Evolutionary conservation across 92 coral and sea anemone genomes (phyloP).

Genomic region (Ricordea florida): DNA sequence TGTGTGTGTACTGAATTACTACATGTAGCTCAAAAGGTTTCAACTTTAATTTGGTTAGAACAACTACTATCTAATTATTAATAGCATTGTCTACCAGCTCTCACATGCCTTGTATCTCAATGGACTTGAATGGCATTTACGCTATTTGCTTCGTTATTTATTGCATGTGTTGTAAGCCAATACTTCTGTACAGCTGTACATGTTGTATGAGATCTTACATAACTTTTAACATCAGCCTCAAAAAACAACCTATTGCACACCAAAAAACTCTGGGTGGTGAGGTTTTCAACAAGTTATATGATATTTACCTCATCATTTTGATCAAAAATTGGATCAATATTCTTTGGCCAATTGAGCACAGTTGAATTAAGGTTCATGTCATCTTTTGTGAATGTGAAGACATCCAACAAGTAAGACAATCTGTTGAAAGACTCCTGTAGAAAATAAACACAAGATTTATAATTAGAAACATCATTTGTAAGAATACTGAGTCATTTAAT

Average conservation of each 20-base stretch:
- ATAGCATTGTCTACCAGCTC: no score
- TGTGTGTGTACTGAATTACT: no score
- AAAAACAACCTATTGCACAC: not conserved
- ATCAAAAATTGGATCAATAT: constrained; percentile 94
- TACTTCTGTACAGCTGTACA: no score
- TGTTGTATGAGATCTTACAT: not conserved
- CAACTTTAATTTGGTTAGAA: no score
- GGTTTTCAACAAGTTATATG: not conserved
- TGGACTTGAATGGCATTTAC: no score
- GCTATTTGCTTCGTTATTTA: no score
- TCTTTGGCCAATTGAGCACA: constrained; percentile 97
- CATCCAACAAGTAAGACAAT: constrained; percentile 87
- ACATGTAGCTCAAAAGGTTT: no score
- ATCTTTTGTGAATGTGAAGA: constrained; percentile 84
- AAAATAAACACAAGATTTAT: not conserved
- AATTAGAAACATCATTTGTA: not conserved
- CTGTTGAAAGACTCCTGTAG: constrained; percentile 85
- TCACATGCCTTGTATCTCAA: no score
- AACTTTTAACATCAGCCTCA: not conserved
- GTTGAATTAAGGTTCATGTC: constrained; percentile 88
- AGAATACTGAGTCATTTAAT: not conserved
- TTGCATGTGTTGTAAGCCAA: no score
- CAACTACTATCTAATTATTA: no score
- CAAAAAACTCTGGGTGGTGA: not conserved
- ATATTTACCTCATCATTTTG: constrained; percentile 90